Evolutionary conservation across 2,797 vertebrate species (phyloP), one percentile per base, ranked within the genome.

Genomic region (Notoglanidium macrostoma): DNA sequence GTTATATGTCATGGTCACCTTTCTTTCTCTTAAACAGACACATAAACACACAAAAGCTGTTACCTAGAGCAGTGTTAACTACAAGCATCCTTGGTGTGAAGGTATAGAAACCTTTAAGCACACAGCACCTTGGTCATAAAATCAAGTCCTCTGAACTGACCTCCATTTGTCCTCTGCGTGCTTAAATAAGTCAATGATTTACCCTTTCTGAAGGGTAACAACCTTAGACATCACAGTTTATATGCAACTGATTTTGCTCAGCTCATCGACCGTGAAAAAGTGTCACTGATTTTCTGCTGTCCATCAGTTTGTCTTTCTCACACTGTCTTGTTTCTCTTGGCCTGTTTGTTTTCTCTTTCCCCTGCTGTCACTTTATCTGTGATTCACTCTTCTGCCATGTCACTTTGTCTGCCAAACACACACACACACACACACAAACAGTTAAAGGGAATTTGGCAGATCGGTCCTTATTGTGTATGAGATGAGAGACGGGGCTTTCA

Each of bases 101-200:
- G 21, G n/a, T 40, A 14, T 51, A 78, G 84, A 46, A 61, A 46
- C 54, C 29, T 51, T 19, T 81, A 80, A 70, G 54, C 35, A 46
- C 63, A 80, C 11, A 72, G n/a, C 59, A 86, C 49, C 26, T 82
- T 26, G 40, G 3, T 23, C n/a, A 65, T 35, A 65, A 51, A 65
- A 35, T 46, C 14, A 61, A 74, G 80, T 44, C n/a, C 23, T 29
- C 23, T 29, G 26, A 82, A 29, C 21, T 40, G 54, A 86, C 83
- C 78, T 74, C 85, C 73, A 44, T 76, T 85, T 89, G 87, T 83
- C 83, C 87, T 86, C 77, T 65, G 85, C 76, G 44, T 87, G 85
- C 70, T 88, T 82, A 86, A 86, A 87, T 65, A 61, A 89, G 88
- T 73, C 81, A 89, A 87, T 79, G 51, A 87, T 87, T 87, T 61